phyloP scores from a whole-genome alignment of 1,140 invertebrate genomes.

The Pristionchus pacificus region DNA sequence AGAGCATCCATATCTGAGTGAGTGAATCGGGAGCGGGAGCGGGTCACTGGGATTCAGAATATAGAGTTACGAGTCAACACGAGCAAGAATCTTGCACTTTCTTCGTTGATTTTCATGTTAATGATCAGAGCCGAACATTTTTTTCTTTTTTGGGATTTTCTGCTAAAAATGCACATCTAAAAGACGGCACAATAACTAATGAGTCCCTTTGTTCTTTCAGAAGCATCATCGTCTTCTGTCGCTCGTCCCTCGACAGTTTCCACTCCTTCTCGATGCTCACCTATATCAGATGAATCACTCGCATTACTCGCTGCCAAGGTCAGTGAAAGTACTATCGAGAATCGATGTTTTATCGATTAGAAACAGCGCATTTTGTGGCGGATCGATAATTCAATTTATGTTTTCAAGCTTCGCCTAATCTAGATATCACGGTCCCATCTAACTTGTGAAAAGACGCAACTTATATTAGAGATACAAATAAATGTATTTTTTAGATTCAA shows the following conservation, averaged over 20 bases:
- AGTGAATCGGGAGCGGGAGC: too few species aligned
- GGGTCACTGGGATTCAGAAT: too few species aligned
- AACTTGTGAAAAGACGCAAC: neutral
- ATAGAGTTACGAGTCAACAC: too few species aligned
- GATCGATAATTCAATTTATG: neutral
- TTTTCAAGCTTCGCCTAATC: too few species aligned
- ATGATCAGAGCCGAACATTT: neutral
- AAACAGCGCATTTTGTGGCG: neutral
- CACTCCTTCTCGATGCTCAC: neutral
- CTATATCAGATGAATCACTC: neutral
- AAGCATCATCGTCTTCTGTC: neutral
- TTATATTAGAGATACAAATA: neutral
- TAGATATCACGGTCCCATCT: neutral
- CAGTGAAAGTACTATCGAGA: neutral
- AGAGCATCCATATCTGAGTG: constrained; percentile 65
- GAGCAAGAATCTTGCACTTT: neutral
- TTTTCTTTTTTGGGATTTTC: neutral
- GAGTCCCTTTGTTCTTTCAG: neutral
- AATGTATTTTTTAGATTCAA: neutral
- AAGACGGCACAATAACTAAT: neutral
- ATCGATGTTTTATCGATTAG: neutral
- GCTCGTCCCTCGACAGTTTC: neutral
- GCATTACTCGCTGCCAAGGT: neutral
- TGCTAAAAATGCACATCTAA: neutral
- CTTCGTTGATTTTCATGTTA: neutral